phyloP scores from a whole-genome alignment of 2,113 vertebrate genomes.

The Lepus timidus region DNA sequence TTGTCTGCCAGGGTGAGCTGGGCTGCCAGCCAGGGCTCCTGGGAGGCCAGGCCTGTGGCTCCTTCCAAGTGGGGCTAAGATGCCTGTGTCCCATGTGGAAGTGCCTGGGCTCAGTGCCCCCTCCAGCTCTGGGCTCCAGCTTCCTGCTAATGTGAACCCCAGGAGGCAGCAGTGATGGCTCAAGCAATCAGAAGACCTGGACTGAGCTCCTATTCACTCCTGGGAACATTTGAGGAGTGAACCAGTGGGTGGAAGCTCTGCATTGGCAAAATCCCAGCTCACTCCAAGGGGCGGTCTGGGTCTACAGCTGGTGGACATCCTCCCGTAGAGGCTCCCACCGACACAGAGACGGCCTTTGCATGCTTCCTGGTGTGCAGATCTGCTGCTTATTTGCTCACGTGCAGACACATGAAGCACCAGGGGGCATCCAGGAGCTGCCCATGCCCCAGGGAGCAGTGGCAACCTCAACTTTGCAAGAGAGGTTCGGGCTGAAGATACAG shows the following conservation, averaged over 20 bases:
- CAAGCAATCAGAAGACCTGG: too few relatives aligned
- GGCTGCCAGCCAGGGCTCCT: not conserved
- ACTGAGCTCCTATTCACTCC: too few relatives aligned
- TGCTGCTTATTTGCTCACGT: not conserved
- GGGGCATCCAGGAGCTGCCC: not conserved
- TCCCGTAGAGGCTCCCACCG: not conserved
- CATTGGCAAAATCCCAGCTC: not conserved
- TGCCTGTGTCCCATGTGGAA: too few relatives aligned
- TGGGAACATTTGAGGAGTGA: too few relatives aligned
- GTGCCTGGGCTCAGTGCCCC: too few relatives aligned
- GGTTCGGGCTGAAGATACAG: conserved; percentile 2
- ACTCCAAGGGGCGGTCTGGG: not conserved
- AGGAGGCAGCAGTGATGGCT: too few relatives aligned
- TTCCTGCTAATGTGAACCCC: too few relatives aligned
- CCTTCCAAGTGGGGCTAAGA: not conserved
- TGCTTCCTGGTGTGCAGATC: not conserved
- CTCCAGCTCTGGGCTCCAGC: too few relatives aligned
- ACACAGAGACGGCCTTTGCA: not conserved
- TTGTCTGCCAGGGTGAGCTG: not conserved
- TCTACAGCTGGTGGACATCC: not conserved
- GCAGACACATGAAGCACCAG: not conserved
- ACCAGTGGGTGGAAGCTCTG: not conserved
- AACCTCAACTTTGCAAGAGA: conserved; percentile 29
- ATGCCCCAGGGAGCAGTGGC: not conserved
- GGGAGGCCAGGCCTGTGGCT: not conserved